These are phyloP conservation scores for Tetragonisca angustula DNA, from an alignment of 2,888 invertebrate species.

Conservation along the genomic window DNA sequence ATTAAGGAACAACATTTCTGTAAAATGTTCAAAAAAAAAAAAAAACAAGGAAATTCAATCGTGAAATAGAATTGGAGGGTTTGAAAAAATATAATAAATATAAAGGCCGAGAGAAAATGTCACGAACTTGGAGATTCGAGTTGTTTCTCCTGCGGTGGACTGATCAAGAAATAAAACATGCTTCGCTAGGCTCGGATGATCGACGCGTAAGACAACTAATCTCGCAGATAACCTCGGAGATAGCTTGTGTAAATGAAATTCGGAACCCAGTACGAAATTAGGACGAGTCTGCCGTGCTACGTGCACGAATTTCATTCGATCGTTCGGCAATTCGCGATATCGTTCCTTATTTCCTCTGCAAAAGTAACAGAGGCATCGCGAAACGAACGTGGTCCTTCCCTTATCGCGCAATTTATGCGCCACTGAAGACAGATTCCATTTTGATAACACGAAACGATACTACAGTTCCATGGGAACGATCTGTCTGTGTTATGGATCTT, in stretches of 20 bases:
- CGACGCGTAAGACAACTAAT: slow-evolving; percentile 69
- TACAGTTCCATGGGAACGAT: background rate
- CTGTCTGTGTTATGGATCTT: background rate
- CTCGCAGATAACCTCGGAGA: slow-evolving; percentile 53
- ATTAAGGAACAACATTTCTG: background rate
- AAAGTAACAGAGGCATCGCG: background rate
- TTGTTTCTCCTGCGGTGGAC: slow-evolving; percentile 1
- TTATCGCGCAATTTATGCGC: slow-evolving; percentile 26
- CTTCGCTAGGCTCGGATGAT: slow-evolving; percentile 54
- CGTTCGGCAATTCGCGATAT: background rate
- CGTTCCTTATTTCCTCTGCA: background rate
- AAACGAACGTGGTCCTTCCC: background rate
- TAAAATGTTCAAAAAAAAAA: background rate
- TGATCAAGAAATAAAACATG: slow-evolving; percentile 54
- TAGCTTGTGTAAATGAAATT: slow-evolving; percentile 65
- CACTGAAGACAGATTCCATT: slow-evolving; percentile 9
- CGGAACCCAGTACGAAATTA: slow-evolving; percentile 46
- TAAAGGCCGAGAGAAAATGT: background rate
- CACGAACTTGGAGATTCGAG: background rate
- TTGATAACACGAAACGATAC: slow-evolving; percentile 8
- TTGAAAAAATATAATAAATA: no score
- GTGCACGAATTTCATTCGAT: background rate
- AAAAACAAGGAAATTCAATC: background rate
- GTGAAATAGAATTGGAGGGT: background rate
- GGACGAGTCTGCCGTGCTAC: slow-evolving; percentile 40